A percentile compares a stretch with the other conserved stretches of the same genome.
These are phyloP conservation scores for Oenanthe oenanthe DNA, from an alignment of 2,113 vertebrate genomes.

Conservation along the genomic window DNA sequence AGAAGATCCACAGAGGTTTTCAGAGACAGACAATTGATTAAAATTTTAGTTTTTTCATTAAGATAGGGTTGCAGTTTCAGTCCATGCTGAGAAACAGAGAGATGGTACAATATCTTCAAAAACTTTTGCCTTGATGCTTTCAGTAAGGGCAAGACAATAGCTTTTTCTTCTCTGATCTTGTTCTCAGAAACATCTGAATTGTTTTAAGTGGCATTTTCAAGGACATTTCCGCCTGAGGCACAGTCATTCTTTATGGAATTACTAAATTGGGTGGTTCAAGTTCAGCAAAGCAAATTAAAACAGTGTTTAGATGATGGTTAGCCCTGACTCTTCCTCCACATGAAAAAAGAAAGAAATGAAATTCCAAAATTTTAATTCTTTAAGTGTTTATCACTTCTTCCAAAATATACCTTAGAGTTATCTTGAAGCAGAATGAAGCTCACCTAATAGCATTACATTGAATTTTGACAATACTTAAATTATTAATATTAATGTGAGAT, in stretches of 20 bases:
- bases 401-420: not conserved
- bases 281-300: not conserved
- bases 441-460: not conserved
- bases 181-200: not conserved
- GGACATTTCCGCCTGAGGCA: not conserved
- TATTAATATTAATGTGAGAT: not conserved
- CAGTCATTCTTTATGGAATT: not conserved
- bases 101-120: not conserved
- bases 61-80: not conserved
- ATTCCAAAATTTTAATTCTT: not conserved
- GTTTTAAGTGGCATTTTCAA: not conserved
- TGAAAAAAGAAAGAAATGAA: not conserved
- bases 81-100: not conserved
- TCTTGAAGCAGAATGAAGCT: not conserved
- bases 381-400: not conserved
- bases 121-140: not conserved
- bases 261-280: not conserved
- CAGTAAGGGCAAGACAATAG: not conserved
- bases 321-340: not conserved
- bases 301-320: not conserved
- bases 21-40: not conserved
- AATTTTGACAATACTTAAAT: not conserved
- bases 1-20: not conserved
- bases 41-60: not conserved
- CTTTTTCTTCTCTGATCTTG: not conserved